These are phyloP conservation scores for Tineola bisselliella DNA, from an alignment of 2,888 invertebrate species.

Conservation along the genomic window DNA sequence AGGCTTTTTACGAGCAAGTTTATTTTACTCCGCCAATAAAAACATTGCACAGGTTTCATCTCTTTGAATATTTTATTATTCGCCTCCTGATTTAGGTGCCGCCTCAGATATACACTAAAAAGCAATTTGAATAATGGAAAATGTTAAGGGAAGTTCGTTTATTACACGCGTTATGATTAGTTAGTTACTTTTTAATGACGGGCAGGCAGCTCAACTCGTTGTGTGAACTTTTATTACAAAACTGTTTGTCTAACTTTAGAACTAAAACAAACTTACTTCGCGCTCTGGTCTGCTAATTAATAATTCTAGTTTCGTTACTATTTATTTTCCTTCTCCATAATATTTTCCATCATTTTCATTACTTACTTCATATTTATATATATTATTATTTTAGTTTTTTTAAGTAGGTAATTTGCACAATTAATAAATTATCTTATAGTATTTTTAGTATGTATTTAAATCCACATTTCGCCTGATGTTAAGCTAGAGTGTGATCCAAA, in stretches of 20 bases:
- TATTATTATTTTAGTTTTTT: too few species aligned
- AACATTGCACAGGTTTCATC: slow-evolving; percentile 11
- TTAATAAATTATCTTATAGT: too few species aligned
- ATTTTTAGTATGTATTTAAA: too few species aligned
- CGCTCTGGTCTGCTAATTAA: too few species aligned
- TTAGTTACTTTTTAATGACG: background rate
- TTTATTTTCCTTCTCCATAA: too few species aligned
- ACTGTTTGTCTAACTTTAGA: background rate
- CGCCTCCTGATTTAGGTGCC: slow-evolving; percentile 4
- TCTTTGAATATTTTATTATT: slow-evolving; percentile 11
- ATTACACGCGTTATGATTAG: background rate
- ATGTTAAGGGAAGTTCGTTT: background rate
- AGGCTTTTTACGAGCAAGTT: slow-evolving; percentile 10
- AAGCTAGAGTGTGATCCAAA: too few species aligned
- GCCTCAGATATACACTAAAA: background rate
- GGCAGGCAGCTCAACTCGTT: background rate
- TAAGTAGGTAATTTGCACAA: too few species aligned
- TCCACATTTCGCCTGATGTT: too few species aligned
- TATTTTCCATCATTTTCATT: too few species aligned
- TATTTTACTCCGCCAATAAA: slow-evolving; percentile 7
- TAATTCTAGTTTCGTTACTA: too few species aligned
- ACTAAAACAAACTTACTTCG: background rate
- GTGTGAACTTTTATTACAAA: background rate
- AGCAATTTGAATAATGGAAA: slow-evolving; percentile 8
- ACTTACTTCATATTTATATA: too few species aligned